phyloP scores from a whole-genome alignment of 2,888 invertebrate genomes.

The Lamproptera curius region DNA sequence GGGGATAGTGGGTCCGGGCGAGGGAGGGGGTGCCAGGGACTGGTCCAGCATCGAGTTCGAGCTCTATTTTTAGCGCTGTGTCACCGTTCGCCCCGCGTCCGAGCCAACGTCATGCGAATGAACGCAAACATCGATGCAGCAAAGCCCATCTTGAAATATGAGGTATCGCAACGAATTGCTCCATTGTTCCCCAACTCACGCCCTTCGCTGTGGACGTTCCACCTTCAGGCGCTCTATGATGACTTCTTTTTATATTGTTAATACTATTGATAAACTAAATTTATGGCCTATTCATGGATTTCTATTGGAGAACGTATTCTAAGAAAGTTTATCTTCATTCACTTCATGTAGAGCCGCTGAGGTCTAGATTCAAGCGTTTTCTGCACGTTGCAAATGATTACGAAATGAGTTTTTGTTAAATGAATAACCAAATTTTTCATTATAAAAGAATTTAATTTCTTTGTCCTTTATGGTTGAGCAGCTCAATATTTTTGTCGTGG shows the following conservation, averaged over 20 bases:
- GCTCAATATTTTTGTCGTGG: neutral
- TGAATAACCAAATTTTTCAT: too few relatives aligned
- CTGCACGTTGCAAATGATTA: too few relatives aligned
- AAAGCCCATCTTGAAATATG: slow-evolving; percentile 28
- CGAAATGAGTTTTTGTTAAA: too few relatives aligned
- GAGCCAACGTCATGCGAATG: slow-evolving; percentile 40
- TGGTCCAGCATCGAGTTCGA: slow-evolving; percentile 41
- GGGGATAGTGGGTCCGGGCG: slow-evolving; percentile 45
- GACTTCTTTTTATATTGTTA: slow-evolving; percentile 12
- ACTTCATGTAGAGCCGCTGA: too few relatives aligned
- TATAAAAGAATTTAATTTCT: neutral
- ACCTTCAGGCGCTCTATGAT: slow-evolving; percentile 11
- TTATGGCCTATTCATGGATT: slow-evolving; percentile 8
- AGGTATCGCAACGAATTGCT: slow-evolving; percentile 18
- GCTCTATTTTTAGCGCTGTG: slow-evolving; percentile 76
- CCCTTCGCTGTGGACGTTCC: slow-evolving; percentile 1
- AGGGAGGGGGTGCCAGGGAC: slow-evolving; percentile 50
- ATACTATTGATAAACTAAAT: neutral
- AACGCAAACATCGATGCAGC: slow-evolving; percentile 33
- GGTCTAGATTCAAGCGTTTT: too few relatives aligned
- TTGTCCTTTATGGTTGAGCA: neutral
- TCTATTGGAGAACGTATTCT: neutral
- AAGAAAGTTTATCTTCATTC: too few relatives aligned
- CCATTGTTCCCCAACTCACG: slow-evolving; percentile 15
- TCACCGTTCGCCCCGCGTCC: slow-evolving; percentile 58